A percentile compares a stretch with the other conserved stretches of the same genome.
phyloP scores from a whole-genome alignment of 2,888 invertebrate species.

The Gnatocerus cornutus region DNA sequence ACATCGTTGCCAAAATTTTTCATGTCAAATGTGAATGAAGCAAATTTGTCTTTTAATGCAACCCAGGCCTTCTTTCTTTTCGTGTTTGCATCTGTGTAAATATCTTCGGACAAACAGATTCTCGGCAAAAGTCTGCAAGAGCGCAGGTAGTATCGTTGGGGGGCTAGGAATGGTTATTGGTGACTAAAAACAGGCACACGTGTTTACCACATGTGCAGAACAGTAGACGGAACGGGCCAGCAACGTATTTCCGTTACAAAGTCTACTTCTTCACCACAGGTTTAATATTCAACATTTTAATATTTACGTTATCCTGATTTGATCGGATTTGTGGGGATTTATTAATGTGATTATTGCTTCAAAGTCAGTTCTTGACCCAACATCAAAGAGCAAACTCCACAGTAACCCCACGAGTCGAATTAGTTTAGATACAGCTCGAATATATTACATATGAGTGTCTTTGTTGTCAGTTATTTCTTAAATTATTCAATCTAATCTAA shows the following conservation, averaged over 20 bases:
- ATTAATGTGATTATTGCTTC: constrained; percentile 38
- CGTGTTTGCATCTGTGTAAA: constrained; percentile 32
- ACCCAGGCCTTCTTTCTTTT: background rate
- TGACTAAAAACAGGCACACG: constrained; percentile 61
- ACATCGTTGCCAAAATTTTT: background rate
- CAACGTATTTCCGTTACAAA: constrained; percentile 50
- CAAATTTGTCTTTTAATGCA: no score
- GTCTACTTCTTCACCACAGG: constrained; percentile 44
- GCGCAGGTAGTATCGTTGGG: constrained; percentile 38
- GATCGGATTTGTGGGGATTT: constrained; percentile 28
- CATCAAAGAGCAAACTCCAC: constrained; percentile 28
- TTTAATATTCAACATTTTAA: constrained; percentile 43
- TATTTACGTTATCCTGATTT: constrained; percentile 25
- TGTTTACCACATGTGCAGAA: constrained; percentile 62
- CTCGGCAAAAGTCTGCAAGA: constrained; percentile 40
- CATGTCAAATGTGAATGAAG: no score
- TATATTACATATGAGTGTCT: constrained; percentile 25
- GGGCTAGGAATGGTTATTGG: constrained; percentile 51
- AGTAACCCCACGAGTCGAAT: constrained; percentile 27
- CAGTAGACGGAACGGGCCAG: constrained; percentile 51
- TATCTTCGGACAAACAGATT: constrained; percentile 38
- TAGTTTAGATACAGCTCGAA: constrained; percentile 13
- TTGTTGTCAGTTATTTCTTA: constrained; percentile 32
- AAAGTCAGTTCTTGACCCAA: constrained; percentile 36
- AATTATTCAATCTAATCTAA: constrained; percentile 44